Base-by-base conservation (phyloP, 2,797 vertebrate genomes). In the Molossus molossus region DNA sequence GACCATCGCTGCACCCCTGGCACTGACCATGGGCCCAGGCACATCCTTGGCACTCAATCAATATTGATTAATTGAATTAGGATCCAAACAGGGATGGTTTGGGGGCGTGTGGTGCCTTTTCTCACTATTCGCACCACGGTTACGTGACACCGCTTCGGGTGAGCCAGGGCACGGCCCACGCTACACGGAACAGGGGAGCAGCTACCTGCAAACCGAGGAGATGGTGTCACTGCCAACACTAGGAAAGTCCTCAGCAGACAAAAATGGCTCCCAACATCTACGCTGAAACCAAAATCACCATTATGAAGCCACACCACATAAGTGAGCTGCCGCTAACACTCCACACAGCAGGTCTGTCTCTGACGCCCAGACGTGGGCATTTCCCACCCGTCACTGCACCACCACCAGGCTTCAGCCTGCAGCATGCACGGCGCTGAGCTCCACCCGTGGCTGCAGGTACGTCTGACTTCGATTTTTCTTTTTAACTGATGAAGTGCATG, bases 351-450 rank as follows among this genome's bases (percentile, higher is more conserved):
- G 33, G 33, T 37, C 67, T 5, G 67, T n/a, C 33, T 4, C 18
- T 9, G 15, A 3, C 67, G 20, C 67, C 11, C n/a, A 20, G n/a
- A 69, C 18, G 9, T 0, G 17, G 65, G 10, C 33, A 3, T 10
- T 20, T 4, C 1, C 23, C 58, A 5, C 67, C 8, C 33, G 33
- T 33, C 33, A 33, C 33, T 37, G 67, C 14, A 2, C 4, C 65
- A 18, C 1, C 1, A 14, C 20, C 18, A 17, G 20, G 67, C 33
- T 21, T 3, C 18, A 6, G 67, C 9, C 33, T 20, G 33, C 67
- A n/a, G 2, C 4, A 18, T 21, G 67, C 4, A 0, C 2, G n/a
- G 11, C 17, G 4, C 67, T 37, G n/a, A 21, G 33, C 33, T 20
- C 33, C n/a, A 18, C 67, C 33, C 64, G 6, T 27, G 64, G 64